Conservation (phyloP, 92 coral and sea anemone species). For the Zoanthus solanderi region DNA sequence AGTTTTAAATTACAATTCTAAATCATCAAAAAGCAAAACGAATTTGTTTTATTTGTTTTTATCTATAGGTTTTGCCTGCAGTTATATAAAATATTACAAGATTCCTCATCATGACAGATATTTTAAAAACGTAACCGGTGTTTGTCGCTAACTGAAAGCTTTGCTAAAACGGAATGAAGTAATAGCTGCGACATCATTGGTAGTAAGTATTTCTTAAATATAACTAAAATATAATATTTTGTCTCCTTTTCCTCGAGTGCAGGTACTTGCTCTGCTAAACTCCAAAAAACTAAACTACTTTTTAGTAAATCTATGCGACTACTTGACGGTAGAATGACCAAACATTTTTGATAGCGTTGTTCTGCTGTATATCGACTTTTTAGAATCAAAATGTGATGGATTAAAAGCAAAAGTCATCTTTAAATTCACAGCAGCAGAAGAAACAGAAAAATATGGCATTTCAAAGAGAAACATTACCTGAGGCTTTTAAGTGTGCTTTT, state of each 20-base stretch:
- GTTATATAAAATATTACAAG: not conserved
- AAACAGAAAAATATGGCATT: not conserved
- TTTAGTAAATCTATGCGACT: not conserved
- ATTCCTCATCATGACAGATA: not conserved
- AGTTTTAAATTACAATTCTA: not conserved
- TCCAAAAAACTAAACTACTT: not conserved
- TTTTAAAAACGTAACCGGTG: not conserved
- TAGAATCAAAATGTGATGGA: not conserved
- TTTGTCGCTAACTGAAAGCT: not conserved
- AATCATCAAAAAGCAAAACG: constrained; percentile 13
- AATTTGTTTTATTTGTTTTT: not conserved
- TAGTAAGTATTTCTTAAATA: not conserved
- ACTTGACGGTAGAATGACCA: not conserved
- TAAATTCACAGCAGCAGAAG: not conserved
- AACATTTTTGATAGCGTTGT: not conserved
- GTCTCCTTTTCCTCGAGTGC: not conserved
- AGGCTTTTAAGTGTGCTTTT: not conserved
- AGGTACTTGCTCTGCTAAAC: not conserved
- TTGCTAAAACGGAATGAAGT: not conserved
- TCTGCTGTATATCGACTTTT: not conserved
- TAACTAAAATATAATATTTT: not conserved
- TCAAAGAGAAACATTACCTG: not conserved
- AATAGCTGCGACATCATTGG: not conserved
- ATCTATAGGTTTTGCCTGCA: not conserved
- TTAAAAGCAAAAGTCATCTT: not conserved